These are phyloP conservation scores for Conchocele bisecta DNA, from an alignment of 2,888 invertebrate genomes.

Conservation along the genomic window DNA sequence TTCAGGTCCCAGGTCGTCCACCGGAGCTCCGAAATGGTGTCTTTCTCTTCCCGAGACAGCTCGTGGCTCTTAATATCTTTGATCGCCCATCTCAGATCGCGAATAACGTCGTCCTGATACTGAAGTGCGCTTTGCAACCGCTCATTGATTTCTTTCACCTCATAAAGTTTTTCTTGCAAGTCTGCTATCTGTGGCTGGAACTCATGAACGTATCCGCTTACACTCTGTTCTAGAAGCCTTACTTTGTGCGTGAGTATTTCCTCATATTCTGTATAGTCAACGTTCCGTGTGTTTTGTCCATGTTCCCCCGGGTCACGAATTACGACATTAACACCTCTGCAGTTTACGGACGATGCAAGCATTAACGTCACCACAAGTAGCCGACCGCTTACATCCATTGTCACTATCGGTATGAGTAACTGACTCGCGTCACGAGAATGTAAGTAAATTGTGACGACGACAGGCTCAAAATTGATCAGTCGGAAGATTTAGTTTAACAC, in stretches of 20 bases:
- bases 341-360: too few relatives aligned
- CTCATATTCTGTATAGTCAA: too few relatives aligned
- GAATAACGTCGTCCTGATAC: neutral
- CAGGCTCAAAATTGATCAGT: too few relatives aligned
- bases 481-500: too few relatives aligned
- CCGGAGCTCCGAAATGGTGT: constrained; percentile 41
- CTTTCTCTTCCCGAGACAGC: constrained; percentile 28
- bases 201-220: neutral
- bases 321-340: too few relatives aligned
- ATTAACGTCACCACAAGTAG: too few relatives aligned
- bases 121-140: neutral
- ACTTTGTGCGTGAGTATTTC: neutral
- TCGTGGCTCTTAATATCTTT: constrained; percentile 10
- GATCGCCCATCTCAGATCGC: constrained; percentile 32
- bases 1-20: constrained; percentile 56
- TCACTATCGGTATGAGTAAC: too few relatives aligned
- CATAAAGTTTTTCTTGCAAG: neutral
- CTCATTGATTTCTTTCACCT: neutral
- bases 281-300: too few relatives aligned
- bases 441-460: too few relatives aligned
- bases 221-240: neutral
- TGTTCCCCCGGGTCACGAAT: too few relatives aligned
- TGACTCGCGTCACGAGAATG: too few relatives aligned
- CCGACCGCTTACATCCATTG: too few relatives aligned
- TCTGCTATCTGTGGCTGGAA: neutral